phyloP scores from a whole-genome alignment of 2,113 vertebrate species.

The Scortum barcoo region DNA sequence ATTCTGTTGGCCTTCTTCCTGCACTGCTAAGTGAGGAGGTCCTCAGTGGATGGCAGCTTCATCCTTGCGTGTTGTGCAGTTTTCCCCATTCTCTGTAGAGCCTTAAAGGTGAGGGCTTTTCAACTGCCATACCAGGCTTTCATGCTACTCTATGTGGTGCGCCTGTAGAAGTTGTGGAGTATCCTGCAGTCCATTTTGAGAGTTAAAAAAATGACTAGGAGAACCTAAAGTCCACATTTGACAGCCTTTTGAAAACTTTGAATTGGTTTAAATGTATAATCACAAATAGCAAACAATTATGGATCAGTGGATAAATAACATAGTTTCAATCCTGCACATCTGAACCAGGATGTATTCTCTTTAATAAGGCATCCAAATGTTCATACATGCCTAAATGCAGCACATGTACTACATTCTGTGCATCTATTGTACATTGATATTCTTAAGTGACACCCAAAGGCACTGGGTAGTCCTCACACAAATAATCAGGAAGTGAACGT shows the following conservation, averaged over 20 bases:
- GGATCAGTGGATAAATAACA: not conserved
- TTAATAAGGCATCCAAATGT: not conserved
- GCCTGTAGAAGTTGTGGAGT: no score
- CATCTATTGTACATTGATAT: not conserved
- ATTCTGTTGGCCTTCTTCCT: no score
- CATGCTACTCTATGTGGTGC: no score
- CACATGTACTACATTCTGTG: not conserved
- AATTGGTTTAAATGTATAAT: not conserved
- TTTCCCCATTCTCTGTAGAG: no score
- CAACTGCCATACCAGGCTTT: no score
- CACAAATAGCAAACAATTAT: not conserved
- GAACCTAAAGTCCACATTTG: not conserved
- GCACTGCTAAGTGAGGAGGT: no score
- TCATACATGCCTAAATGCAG: not conserved
- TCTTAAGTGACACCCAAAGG: not conserved
- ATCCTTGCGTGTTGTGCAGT: no score
- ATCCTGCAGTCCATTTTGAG: no score
- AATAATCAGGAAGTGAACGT: not conserved
- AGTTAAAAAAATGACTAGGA: not conserved
- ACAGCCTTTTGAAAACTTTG: not conserved
- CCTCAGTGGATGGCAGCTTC: no score
- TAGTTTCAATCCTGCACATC: not conserved
- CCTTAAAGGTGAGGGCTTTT: no score
- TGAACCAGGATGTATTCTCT: not conserved
- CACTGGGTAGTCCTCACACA: not conserved